Evolutionary conservation across 92 coral and sea anemone species (phyloP), one percentile per base, ranked within the genome.

Genomic region (Heliopora coerulea): DNA sequence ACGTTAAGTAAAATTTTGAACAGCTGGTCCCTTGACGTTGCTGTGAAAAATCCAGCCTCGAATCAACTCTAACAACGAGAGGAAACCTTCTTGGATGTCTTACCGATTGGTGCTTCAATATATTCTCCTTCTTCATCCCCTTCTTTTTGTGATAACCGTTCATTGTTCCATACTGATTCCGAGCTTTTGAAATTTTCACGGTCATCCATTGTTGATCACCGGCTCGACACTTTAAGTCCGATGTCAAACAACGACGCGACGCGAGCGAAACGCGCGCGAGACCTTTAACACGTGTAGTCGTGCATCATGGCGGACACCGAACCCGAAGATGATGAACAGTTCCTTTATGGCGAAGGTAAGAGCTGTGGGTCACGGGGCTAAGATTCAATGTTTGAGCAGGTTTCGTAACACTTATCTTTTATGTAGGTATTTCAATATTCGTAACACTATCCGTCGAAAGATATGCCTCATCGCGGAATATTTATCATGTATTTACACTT

Each of bases 31-130:
- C n/a, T n/a, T n/a, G n/a, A n/a, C n/a, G n/a, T n/a, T n/a, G n/a
- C n/a, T n/a, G n/a, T n/a, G n/a, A n/a, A n/a, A n/a, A 12, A 37
- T 37, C 12, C 42, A 37, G 42, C 42, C 42, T 37, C 12, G 42
- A 37, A 37, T 37, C 42, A 37, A 37, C 42, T 37, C 12, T 4
- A 37, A 37, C 5, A 12, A 5, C 42, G 42, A 5, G 6, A 37
- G 42, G n/a, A n/a, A n/a, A n/a, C n/a, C 42, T 37, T 37, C 6
- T 5, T 12, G 52, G 14, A 6, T 15, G 52, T 46, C 52, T 46
- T 56, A 90, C 98, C 98, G 81, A 93, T 89, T 48, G 98, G 98
- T 10, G 98, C 98, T 59, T 88, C 79, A 54, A 93, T 68, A 79
- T 89, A 93, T 68, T 88, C 89, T 54, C 81, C 89, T 21, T 46